Evolutionary conservation across 2,888 invertebrate genomes (phyloP), one percentile per base, ranked within the genome.

Genomic region (Drosophila meridiana): DNA sequence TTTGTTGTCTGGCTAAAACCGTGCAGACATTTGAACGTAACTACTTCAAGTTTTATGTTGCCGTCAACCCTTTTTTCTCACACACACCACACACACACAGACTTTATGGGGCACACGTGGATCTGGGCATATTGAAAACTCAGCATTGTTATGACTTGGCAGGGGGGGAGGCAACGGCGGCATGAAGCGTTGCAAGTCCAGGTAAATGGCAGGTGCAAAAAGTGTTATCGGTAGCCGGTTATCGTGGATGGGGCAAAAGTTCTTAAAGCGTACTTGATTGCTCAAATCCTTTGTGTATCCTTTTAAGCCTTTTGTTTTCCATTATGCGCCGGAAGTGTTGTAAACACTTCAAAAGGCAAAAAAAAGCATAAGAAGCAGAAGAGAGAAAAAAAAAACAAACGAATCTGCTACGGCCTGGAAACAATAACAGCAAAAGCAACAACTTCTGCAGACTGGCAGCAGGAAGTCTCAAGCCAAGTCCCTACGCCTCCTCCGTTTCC

Each of bases 251-350:
- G 69, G 71, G 73, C 66, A 71, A 80, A 76, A 78, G 77, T 85
- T 78, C 87, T 89, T 83, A 81, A 83, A 87, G 80, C 87, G 84
- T 76, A 89, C 87, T 87, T 87, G 89, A 87, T 89, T 87, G 87
- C 85, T 87, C 79, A 85, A 87, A 87, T 89, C 89, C 89, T 89
- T 89, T 89, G 87, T 89, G 89, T 89, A 87, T 87, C 87, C 87
- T 85, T 87, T 87, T 89, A 87, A 89, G 89, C 86, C 89, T 89
- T 87, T 89, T 87, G 87, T 87, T 87, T 87, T 87, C 87, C 87
- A 87, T 84, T 87, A 85, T 84, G 80, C 76, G 85, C 82, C 87
- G 87, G 87, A 89, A 88, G 87, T 89, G 87, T 83, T 87, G 87
- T 83, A 87, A 87, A 87, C 84, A 89, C 84, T 82, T 83, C 73